These are phyloP conservation scores for Venturia canescens DNA, from an alignment of 1,140 invertebrate genomes.

Conservation along the genomic window DNA sequence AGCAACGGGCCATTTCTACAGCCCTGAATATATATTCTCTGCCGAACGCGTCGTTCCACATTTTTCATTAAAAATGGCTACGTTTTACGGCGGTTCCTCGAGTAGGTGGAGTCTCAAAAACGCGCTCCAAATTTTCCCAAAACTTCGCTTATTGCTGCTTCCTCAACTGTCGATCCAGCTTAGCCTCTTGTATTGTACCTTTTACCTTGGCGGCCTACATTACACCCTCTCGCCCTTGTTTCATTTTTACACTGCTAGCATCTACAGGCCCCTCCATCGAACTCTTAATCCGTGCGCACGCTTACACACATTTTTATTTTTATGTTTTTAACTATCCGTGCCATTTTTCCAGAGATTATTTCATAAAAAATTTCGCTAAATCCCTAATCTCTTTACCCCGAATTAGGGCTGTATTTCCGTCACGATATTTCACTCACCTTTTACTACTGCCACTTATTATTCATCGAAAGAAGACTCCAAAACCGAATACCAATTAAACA, in stretches of 20 bases:
- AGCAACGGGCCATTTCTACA: background rate
- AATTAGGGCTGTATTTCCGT: no score
- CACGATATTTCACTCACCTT: no score
- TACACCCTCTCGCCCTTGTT: background rate
- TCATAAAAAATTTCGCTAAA: no score
- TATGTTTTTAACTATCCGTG: background rate
- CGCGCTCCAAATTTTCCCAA: slow-evolving; percentile 27
- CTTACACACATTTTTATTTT: background rate
- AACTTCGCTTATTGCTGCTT: background rate
- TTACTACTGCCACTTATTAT: no score
- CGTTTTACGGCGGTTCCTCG: slow-evolving; percentile 28
- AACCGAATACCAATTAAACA: no score
- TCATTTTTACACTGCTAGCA: background rate
- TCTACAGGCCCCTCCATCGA: background rate
- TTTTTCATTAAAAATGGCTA: slow-evolving; percentile 54
- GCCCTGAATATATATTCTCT: background rate
- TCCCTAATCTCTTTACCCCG: no score
- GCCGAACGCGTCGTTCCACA: background rate
- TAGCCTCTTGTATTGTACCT: background rate
- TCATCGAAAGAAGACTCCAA: no score
- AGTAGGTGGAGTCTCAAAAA: background rate
- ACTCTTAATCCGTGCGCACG: background rate
- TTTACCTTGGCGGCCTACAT: slow-evolving; percentile 37
- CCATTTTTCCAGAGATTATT: no score
- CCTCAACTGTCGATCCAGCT: background rate